Base-by-base conservation (phyloP, 2,888 invertebrate species). In the Stratiomys singularior region DNA sequence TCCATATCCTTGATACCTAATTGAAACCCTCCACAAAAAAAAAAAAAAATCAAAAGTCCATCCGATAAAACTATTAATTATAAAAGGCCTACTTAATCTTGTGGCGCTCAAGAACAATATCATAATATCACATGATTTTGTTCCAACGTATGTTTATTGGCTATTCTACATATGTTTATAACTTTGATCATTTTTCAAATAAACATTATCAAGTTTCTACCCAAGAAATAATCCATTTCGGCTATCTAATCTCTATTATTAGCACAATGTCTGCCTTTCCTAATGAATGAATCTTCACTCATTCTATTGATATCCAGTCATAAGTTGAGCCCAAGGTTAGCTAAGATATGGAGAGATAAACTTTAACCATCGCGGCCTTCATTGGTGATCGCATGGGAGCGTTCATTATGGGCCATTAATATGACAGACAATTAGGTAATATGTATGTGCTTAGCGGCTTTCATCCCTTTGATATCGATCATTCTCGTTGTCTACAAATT, bases 391-490 rank as follows among this genome's bases (percentile, higher is more conserved):
- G 23, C 25, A 23, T 37, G 37, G 9, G 9, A 60, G 58, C 58
- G 13, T 25, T 2, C 37, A 37, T 37, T 37, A 37, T 60, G 4
- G 23, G 58, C 21, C 58, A 60, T 60, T 25, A 60, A 23, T 60
- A 5, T 9, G 58, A 60, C 58, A 13, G 52, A 13, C 52, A n/a
- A 60, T 60, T 60, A 60, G 58, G 23, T 60, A 60, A 60, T 60
- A 25, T 18, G 37, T 37, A 9, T 18, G 37, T 37, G 37, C 25
- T 60, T 23, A n/a, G 58, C 25, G 58, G 21, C 58, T 23, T 60
- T 66, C 37, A 9, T 30, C 66, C 66, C 66, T 66, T 66, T 66
- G 66, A 66, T 66, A 27, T 66, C 7, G 64, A 64, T 64, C 18
- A 18, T n/a, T 37, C 37, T 28, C 9, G 37, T 9, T 37, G 58